These are phyloP conservation scores for Temnothorax nylanderi DNA, from an alignment of 1,140 invertebrate species.

Conservation along the genomic window DNA sequence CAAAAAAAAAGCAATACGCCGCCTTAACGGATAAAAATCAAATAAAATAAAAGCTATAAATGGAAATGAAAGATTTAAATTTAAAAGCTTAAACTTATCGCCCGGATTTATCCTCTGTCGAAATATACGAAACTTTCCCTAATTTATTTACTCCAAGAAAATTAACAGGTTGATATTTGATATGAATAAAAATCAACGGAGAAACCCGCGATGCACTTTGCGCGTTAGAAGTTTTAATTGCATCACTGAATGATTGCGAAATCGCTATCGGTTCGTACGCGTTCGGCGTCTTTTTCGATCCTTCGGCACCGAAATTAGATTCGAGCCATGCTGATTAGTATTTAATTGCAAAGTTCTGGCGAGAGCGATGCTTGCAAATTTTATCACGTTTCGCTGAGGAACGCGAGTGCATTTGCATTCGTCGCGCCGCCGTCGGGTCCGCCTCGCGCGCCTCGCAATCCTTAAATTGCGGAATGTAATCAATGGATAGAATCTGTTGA, in stretches of 20 bases:
- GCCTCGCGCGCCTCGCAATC: constrained; percentile 48
- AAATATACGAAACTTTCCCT: neutral
- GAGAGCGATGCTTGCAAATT: constrained; percentile 56
- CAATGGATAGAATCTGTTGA: constrained; percentile 51
- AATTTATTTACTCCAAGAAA: neutral
- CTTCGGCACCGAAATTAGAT: constrained; percentile 46
- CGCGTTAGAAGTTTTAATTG: constrained; percentile 23
- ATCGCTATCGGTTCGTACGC: neutral
- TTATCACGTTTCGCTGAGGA: constrained; percentile 58
- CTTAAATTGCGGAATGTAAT: constrained; percentile 60
- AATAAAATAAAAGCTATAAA: neutral
- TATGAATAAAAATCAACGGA: neutral
- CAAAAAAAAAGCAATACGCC: neutral
- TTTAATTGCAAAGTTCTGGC: constrained; percentile 60
- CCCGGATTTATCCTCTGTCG: neutral
- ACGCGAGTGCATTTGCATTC: constrained; percentile 58
- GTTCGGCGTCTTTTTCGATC: constrained; percentile 42
- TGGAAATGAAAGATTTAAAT: neutral
- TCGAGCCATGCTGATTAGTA: constrained; percentile 52
- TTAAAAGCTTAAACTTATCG: neutral
- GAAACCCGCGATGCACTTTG: neutral
- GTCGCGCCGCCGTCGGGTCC: constrained; percentile 46
- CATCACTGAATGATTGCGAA: neutral
- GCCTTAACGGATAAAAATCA: neutral
- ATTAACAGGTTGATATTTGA: neutral